Evolutionary conservation across 2,797 vertebrate species (phyloP), one percentile per base, ranked within the genome.

Genomic region (Periophthalmus magnuspinnatus): DNA sequence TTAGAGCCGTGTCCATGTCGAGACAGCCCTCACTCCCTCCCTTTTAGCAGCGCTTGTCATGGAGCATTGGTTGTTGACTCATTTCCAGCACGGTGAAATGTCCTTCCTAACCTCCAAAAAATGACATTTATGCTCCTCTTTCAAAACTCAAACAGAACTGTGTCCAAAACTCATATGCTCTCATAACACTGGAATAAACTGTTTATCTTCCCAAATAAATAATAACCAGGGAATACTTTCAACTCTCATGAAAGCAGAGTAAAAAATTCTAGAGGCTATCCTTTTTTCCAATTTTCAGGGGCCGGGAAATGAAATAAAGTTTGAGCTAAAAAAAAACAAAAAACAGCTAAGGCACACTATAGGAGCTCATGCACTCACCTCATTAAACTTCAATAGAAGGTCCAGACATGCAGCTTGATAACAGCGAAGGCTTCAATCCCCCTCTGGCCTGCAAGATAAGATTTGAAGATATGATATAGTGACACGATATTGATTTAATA

Each of bases 1-100:
- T 90, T 73, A 56, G 66, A 83, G 66, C 11, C 66, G 67, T 83
- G 79, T 77, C 80, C 78, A 67, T 83, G 78, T 80, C 72, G 73
- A 80, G 74, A 84, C 69, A 90, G 86, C 85, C 86, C 81, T 84
- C 78, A 78, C 73, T 82, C 66, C 73, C 63, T 59, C 77, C 75
- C 33, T 81, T 86, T 84, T 79, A 85, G 80, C 77, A 77, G 60
- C 64, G 78, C 78, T 71, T 82, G 81, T 84, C 83, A 83, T 78
- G 75, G 71, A 82, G 78, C 77, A 81, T 55, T 86, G 73, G 68
- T 70, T 84, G 81, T 84, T 83, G 84, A 88, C 70, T 88, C 77
- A 75, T 72, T 85, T 82, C 74, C 74, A 81, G 59, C 69, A 76
- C 24, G 21, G 74, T n/a, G 32, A 80, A 78, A 74, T 21, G 76